Evolutionary conservation across 2,113 vertebrate species (phyloP), one percentile per base, ranked within the genome.

Genomic region (Festucalex cinctus): DNA sequence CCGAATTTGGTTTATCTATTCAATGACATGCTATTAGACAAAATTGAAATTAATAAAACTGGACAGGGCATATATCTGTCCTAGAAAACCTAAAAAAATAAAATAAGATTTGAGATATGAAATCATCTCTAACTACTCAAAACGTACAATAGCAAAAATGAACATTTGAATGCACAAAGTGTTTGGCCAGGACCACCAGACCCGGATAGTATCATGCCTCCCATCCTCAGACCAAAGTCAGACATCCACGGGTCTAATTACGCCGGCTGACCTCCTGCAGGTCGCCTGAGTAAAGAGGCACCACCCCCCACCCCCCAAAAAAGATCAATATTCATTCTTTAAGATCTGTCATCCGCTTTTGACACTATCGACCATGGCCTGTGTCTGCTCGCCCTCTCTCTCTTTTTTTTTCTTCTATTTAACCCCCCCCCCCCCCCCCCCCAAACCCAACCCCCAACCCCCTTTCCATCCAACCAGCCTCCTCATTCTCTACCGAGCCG

Each of bases 291-390:
- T 79, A 86, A 90, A 88, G 87, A 83, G 81, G 85, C 80, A 68
- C 77, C 63, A 81, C 83, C 84, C 80, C 80, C 69, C 77, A 46
- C 82, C 83, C 83, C 80, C 69, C 76, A 9, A 32, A 79, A 75
- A 79, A 85, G 88, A 93, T 93, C 92, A 93, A 93, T 93, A 93
- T 92, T 93, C 91, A 92, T 92, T 92, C 90, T 92, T 93, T 91
- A 90, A 92, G 90, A 92, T 92, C 92, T 90, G 92, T 92, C 92
- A 92, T 92, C 89, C 63, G 76, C 88, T 90, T 92, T 92, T 93
- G 92, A 92, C 91, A 91, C 85, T 89, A 92, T 93, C 91, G 92
- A 92, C 92, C 92, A 90, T 37, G 75, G 81, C 85, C 77, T 81
- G 79, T 80, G 87, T 89, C 83, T 86, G 74, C 77, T 76, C 85